Evolutionary conservation across 2,113 vertebrate species (phyloP).

Genomic region (Malurus cyaneus): DNA sequence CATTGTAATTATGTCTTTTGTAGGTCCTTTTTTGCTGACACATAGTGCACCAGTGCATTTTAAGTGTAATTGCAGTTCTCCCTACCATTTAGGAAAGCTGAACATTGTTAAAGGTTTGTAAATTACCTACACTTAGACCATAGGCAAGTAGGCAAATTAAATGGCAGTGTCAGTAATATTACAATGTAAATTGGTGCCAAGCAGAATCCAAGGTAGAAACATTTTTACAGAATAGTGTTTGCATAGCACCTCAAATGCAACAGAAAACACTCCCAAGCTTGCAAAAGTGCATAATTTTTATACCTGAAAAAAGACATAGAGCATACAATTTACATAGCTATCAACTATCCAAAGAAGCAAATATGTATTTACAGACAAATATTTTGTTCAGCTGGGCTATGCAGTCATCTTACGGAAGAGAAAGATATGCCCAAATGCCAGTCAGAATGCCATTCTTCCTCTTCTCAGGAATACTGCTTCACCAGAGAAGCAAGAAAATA

Average conservation of each 20-base stretch:
- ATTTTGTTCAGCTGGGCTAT: neutral
- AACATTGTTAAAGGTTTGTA: constrained; percentile 79
- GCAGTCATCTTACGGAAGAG: neutral
- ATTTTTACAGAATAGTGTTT: constrained; percentile 62
- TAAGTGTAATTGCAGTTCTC: constrained; percentile 80
- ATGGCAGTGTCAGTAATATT: constrained; percentile 74
- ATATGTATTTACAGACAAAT: neutral
- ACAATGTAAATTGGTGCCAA: constrained; percentile 68
- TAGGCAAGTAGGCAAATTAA: constrained; percentile 77
- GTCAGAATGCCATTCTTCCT: neutral
- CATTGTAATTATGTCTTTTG: constrained; percentile 82
- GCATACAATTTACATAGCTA: neutral
- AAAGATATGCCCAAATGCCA: neutral
- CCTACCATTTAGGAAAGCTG: constrained; percentile 77
- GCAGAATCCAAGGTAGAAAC: constrained; percentile 65
- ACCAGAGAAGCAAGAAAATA: neutral
- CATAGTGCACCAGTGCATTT: constrained; percentile 75
- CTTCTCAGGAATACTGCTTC: neutral
- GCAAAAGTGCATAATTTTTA: neutral
- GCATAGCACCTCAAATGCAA: neutral
- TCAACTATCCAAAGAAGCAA: neutral
- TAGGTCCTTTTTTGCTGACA: constrained; percentile 79
- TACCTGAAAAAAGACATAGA: neutral
- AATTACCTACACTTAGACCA: constrained; percentile 82
- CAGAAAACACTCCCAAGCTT: neutral